Evolutionary conservation across 2,113 vertebrate species (phyloP).

Genomic region (Anser cygnoides): DNA sequence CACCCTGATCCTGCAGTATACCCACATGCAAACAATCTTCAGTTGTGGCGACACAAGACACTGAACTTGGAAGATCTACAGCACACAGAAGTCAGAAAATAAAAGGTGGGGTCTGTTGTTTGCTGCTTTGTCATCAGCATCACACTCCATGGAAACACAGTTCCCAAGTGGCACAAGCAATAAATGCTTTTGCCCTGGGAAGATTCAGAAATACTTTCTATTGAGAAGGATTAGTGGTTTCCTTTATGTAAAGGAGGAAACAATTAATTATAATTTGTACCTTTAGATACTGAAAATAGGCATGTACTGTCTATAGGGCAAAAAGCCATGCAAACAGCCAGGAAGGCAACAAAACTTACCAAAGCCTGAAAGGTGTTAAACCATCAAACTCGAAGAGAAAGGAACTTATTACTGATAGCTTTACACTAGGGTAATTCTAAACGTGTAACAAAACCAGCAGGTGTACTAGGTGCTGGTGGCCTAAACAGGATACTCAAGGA

Average conservation of each 20-base stretch:
- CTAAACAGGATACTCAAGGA: neutral
- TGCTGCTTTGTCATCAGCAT: neutral
- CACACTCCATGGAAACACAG: neutral
- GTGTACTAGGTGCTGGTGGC: neutral
- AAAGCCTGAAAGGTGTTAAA: neutral
- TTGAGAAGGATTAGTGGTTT: neutral
- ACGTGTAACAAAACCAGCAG: neutral
- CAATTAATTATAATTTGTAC: neutral
- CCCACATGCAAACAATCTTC: neutral
- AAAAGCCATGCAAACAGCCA: neutral
- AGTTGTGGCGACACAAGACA: too few species aligned
- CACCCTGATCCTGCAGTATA: neutral
- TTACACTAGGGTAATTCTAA: neutral
- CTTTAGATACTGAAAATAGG: neutral
- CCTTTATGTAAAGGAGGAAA: neutral
- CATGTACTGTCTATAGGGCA: accelerated
- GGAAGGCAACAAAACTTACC: neutral
- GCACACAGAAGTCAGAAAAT: neutral
- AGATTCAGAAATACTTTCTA: neutral
- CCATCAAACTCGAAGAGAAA: neutral
- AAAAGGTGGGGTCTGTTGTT: neutral
- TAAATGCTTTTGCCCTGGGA: neutral
- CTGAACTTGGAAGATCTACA: neutral
- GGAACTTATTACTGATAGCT: neutral
- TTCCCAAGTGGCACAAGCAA: neutral